Conservation (phyloP, 1,140 invertebrate genomes). For the Drosophila serrata region DNA sequence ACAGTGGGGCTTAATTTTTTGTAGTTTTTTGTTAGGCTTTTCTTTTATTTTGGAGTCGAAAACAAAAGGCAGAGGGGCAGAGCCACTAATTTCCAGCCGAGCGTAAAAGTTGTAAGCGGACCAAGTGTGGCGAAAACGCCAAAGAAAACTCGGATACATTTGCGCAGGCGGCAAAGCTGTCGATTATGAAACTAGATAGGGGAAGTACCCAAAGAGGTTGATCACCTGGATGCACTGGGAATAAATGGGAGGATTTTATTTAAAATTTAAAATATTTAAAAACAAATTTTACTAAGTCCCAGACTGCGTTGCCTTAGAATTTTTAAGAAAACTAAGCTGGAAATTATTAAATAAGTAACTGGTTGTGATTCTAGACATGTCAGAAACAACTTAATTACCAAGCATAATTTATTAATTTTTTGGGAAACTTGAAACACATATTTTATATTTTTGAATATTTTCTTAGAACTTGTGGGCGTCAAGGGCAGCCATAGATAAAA, state of each 20-base stretch:
- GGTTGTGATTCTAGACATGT: too few species aligned
- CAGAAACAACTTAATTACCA: too few species aligned
- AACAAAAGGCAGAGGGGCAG: slow-evolving; percentile 18
- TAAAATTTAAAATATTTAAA: neutral
- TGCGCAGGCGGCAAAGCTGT: slow-evolving; percentile 44
- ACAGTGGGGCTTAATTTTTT: slow-evolving; percentile 27
- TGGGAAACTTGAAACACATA: too few species aligned
- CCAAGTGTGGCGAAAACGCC: slow-evolving; percentile 48
- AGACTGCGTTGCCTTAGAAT: too few species aligned
- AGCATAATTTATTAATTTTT: too few species aligned
- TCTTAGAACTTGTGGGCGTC: neutral
- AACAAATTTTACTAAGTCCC: neutral
- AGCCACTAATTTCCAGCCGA: slow-evolving; percentile 31
- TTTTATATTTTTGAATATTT: neutral
- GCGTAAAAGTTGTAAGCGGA: slow-evolving; percentile 60
- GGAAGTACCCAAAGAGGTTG: neutral
- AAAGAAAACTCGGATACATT: slow-evolving; percentile 41
- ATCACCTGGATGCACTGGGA: neutral
- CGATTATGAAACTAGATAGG: slow-evolving; percentile 31
- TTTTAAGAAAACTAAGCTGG: neutral
- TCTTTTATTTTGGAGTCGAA: slow-evolving; percentile 28
- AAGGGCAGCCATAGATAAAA: neutral
- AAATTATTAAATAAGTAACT: neutral
- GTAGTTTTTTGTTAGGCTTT: neutral
- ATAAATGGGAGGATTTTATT: neutral